Evolutionary conservation across 2,888 invertebrate genomes (phyloP), one percentile per base, ranked within the genome.

Genomic region (Lochmaea crataegi): DNA sequence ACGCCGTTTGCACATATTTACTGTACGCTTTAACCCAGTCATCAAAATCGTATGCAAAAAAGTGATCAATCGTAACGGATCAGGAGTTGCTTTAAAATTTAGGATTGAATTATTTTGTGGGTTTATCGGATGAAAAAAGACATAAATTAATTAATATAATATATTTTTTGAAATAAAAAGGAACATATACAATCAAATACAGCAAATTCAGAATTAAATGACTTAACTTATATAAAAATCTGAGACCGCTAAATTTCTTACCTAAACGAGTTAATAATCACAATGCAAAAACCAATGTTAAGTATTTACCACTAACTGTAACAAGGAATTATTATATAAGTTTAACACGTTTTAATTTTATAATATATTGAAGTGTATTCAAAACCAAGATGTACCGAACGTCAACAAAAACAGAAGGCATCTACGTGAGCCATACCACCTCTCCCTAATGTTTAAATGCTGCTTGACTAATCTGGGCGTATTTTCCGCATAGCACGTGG

Each of bases 181-280:
- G 53, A 53, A 53, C 53, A 53, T 53, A 53, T 53, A 53, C 53
- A 53, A 18, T 53, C 10, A 53, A 16, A 53, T 53, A 53, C 53
- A 53, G 53, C 18, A 53, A 16, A 53, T 53, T 18, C 53, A 53
- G 53, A 53, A 18, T 53, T 4, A n/a, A n/a, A 14, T 48, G 9
- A 16, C 9, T 53, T 16, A 16, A 16, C n/a, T 16, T 53, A 53
- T 10, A 18, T 53, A 53, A 16, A 53, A 16, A 53, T 53, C 18
- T 53, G 16, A 53, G 16, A n/a, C 16, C 16, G 53, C 9, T 53
- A 4, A 7, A 48, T 48, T 45, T 10, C 18, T n/a, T 1, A 53
- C 18, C 9, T 53, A 18, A 53, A 16, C 18, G 3, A 53, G 18
- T n/a, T 9, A 53, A 18, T 51, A 3, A 51, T 53, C 48, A 16